These are phyloP conservation scores for Sminthurides bifidus DNA, from an alignment of 1,140 invertebrate species.

Conservation along the genomic window DNA sequence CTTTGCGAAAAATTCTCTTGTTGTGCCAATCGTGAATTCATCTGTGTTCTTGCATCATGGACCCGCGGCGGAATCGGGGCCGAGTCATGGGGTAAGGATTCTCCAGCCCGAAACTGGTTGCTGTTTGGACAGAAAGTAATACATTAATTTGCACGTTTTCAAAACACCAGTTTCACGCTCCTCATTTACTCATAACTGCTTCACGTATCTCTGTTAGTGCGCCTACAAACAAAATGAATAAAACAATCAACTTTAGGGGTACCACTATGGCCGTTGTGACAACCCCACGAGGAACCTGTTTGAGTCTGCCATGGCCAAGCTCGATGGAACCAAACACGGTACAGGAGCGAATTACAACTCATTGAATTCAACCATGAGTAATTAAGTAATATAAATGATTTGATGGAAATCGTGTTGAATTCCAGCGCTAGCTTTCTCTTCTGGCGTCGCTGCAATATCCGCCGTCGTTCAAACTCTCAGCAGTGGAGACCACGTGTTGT, in stretches of 20 bases:
- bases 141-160: neutral
- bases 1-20: slow-evolving; percentile 17
- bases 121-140: neutral
- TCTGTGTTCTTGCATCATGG: slow-evolving; percentile 24
- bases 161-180: neutral
- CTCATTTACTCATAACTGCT: no score
- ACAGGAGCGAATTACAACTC: slow-evolving; percentile 9
- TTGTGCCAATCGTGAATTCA: slow-evolving; percentile 25
- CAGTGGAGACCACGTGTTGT: slow-evolving; percentile 79
- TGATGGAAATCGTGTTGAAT: neutral
- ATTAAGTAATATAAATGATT: no score
- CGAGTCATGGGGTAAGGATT: neutral
- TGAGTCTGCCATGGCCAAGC: slow-evolving; percentile 73
- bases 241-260: slow-evolving; percentile 48
- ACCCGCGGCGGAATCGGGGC: slow-evolving; percentile 13
- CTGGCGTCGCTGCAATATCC: slow-evolving; percentile 75
- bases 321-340: slow-evolving; percentile 85
- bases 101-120: neutral
- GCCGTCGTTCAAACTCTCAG: slow-evolving; percentile 61
- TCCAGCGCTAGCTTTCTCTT: slow-evolving; percentile 62
- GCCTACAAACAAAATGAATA: neutral
- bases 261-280: slow-evolving; percentile 82
- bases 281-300: slow-evolving; percentile 86
- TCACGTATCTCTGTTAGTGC: no score
- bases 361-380: neutral